Evolutionary conservation across 1,140 invertebrate species (phyloP).

Genomic region (Drosophila sproati): DNA sequence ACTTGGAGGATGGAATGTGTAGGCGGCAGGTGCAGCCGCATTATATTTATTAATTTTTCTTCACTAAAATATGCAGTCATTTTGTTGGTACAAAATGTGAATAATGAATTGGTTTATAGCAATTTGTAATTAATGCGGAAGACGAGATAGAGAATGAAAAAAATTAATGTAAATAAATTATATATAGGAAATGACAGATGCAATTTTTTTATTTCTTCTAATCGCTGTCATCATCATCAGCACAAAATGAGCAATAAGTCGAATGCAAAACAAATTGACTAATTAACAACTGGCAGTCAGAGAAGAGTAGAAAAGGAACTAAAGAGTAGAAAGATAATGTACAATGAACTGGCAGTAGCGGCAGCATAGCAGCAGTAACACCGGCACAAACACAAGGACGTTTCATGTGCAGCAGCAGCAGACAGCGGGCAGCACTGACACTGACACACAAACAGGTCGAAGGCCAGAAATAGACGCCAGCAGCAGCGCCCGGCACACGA

Average conservation of each 20-base stretch:
- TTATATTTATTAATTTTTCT: slow-evolving; percentile 19
- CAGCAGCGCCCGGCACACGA: slow-evolving; percentile 26
- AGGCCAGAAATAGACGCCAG: slow-evolving; percentile 48
- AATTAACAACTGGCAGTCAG: slow-evolving; percentile 34
- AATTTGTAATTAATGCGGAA: slow-evolving; percentile 12
- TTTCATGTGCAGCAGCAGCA: slow-evolving; percentile 28
- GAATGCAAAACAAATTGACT: slow-evolving; percentile 41
- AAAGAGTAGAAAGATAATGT: slow-evolving; percentile 26
- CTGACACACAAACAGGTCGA: slow-evolving; percentile 53
- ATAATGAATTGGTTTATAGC: slow-evolving; percentile 24
- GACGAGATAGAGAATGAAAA: not conserved
- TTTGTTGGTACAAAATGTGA: slow-evolving; percentile 25
- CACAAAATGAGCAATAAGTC: slow-evolving; percentile 3
- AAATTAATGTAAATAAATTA: slow-evolving; percentile 2
- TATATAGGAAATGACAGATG: slow-evolving; percentile 21
- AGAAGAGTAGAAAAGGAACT: not conserved
- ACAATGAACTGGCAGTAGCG: slow-evolving; percentile 38
- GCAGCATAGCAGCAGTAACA: not conserved
- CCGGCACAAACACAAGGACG: slow-evolving; percentile 57
- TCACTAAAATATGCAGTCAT: slow-evolving; percentile 13
- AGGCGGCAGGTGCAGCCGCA: slow-evolving; percentile 9
- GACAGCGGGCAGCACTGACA: slow-evolving; percentile 33
- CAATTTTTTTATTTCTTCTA: slow-evolving; percentile 8
- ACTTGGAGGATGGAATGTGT: slow-evolving; percentile 7
- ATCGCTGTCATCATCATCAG: slow-evolving; percentile 13